Conservation (phyloP, 2,113 vertebrate genomes). For the Xiphorhynchus elegans region DNA sequence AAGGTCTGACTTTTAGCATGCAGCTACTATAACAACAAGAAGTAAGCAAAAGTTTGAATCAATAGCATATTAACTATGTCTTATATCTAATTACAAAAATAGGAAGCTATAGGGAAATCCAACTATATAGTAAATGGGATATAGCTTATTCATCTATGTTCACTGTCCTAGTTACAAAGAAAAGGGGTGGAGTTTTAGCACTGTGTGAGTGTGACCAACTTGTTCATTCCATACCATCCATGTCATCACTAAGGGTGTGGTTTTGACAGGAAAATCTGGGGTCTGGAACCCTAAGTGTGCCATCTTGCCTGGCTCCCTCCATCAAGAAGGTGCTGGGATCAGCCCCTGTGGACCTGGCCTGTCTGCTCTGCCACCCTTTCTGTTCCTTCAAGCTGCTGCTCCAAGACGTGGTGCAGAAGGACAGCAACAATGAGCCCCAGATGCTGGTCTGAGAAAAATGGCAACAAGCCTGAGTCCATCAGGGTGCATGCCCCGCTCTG, state of each 20-base stretch:
- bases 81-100: background rate
- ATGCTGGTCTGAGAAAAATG: background rate
- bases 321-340: background rate
- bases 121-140: background rate
- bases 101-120: background rate
- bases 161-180: background rate
- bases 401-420: background rate
- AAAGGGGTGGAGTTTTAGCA: background rate
- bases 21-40: background rate
- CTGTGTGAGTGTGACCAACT: background rate
- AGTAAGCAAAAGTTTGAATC: background rate
- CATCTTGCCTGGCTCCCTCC: background rate
- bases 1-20: slow-evolving; percentile 15
- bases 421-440: background rate
- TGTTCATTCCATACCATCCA: background rate
- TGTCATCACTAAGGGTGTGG: background rate
- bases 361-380: background rate
- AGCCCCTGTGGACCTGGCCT: background rate
- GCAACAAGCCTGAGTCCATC: accelerated
- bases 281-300: background rate
- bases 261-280: background rate
- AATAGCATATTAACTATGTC: background rate
- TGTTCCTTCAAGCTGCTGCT: background rate
- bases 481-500: accelerated
- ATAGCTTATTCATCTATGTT: background rate